These are phyloP conservation scores for Chaunax sp. DNA, from an alignment of 2,797 vertebrate species.

Conservation along the genomic window DNA sequence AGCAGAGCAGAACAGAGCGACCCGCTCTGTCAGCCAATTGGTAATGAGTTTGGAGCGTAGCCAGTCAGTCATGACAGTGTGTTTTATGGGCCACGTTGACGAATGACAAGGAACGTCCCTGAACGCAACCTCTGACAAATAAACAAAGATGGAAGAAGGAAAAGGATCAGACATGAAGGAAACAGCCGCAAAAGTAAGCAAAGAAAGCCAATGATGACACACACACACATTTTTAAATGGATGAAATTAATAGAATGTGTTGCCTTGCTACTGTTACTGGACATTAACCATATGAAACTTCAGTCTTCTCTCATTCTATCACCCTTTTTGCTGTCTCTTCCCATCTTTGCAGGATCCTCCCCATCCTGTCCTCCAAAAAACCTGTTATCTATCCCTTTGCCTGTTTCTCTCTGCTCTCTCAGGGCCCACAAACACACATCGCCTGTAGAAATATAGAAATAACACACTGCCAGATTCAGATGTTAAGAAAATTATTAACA, in stretches of 20 bases:
- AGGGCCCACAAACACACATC: constrained; percentile 15
- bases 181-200: constrained; percentile 53
- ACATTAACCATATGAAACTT: constrained; percentile 63
- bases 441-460: constrained; percentile 6
- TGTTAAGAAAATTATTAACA: constrained; percentile 36
- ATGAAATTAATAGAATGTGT: constrained; percentile 48
- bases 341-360: constrained; percentile 44
- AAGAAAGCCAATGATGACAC: constrained; percentile 38
- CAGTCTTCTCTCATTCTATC: constrained; percentile 68
- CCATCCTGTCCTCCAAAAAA: constrained; percentile 42
- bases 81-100: constrained; percentile 78
- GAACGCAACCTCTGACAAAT: constrained; percentile 81
- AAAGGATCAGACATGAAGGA: constrained; percentile 60
- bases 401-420: constrained; percentile 15
- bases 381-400: constrained; percentile 34
- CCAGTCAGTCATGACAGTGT: constrained; percentile 83
- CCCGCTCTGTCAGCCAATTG: constrained; percentile 83
- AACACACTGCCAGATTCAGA: constrained; percentile 12
- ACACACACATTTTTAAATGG: constrained; percentile 36
- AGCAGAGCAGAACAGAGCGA: constrained; percentile 77
- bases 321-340: constrained; percentile 43
- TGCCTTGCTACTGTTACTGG: constrained; percentile 54
- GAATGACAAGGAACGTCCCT: constrained; percentile 78
- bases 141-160: constrained; percentile 80
- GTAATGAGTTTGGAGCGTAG: constrained; percentile 79